phyloP scores from a whole-genome alignment of 2,888 invertebrate species.

The Oscheius onirici region DNA sequence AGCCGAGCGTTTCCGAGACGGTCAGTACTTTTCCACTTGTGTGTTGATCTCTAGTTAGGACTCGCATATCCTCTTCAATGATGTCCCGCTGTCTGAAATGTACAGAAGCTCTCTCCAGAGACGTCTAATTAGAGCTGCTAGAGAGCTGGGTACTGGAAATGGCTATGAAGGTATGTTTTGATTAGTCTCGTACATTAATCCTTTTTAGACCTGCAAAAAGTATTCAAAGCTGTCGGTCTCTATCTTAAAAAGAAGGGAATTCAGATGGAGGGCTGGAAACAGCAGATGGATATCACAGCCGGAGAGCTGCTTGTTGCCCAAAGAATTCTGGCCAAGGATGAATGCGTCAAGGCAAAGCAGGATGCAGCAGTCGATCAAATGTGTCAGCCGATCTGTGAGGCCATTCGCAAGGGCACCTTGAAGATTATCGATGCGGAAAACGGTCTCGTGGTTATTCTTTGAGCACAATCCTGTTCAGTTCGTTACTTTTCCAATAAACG shows the following conservation, averaged over 20 bases:
- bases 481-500: too few species aligned
- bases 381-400: conserved; percentile 22
- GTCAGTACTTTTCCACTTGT: neutral
- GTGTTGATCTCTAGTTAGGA: neutral
- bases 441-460: neutral
- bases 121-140: conserved; percentile 10
- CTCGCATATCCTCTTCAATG: conserved; percentile 14
- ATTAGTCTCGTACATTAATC: neutral
- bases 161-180: neutral
- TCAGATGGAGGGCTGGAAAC: conserved; percentile 49
- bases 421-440: neutral
- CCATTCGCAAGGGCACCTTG: conserved; percentile 14
- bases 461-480: too few species aligned
- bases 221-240: conserved; percentile 38
- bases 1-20: conserved; percentile 10
- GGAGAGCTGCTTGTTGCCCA: conserved; percentile 40
- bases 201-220: conserved; percentile 34
- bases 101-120: conserved; percentile 11
- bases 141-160: neutral
- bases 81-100: neutral
- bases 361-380: conserved; percentile 15
- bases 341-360: conserved; percentile 36
- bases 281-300: conserved; percentile 43
- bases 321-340: conserved; percentile 38
- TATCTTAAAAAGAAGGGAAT: conserved; percentile 36